Conservation (phyloP, 1,140 invertebrate genomes). For the Hestina assimilis region DNA sequence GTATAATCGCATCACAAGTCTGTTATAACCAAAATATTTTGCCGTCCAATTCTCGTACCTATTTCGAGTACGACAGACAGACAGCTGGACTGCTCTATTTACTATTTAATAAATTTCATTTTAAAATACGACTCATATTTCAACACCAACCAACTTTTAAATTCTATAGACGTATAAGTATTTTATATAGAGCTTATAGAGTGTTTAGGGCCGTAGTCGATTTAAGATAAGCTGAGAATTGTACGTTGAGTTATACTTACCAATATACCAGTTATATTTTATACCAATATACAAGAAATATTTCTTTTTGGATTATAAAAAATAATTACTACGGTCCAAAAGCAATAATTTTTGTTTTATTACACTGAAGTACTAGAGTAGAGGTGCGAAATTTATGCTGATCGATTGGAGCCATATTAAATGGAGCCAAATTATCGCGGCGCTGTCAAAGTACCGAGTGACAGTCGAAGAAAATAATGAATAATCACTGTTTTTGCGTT, state of each 20-base stretch:
- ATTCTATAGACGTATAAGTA: constrained; percentile 64
- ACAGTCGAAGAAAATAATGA: too few species aligned
- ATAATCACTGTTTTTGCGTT: too few species aligned
- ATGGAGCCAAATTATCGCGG: too few species aligned
- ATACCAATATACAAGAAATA: background rate
- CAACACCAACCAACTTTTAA: constrained; percentile 63
- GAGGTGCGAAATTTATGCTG: too few species aligned
- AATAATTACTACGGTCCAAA: too few species aligned
- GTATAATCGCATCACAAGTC: constrained; percentile 18
- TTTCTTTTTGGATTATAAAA: too few species aligned
- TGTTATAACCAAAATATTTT: constrained; percentile 64
- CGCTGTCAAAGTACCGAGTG: too few species aligned
- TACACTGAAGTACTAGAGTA: too few species aligned
- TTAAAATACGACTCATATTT: constrained; percentile 56
- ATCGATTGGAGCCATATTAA: too few species aligned
- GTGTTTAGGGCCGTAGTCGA: constrained; percentile 60
- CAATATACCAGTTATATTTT: background rate
- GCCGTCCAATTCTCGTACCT: constrained; percentile 65
- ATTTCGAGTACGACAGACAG: constrained; percentile 33
- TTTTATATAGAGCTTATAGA: constrained; percentile 77
- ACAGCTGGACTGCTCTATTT: constrained; percentile 61
- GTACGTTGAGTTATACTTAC: constrained; percentile 19
- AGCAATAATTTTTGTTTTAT: too few species aligned
- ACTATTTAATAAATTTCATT: constrained; percentile 46
- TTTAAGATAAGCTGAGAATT: constrained; percentile 31